Evolutionary conservation across 2,888 invertebrate genomes (phyloP).

Genomic region (Eupelmus urozonus): DNA sequence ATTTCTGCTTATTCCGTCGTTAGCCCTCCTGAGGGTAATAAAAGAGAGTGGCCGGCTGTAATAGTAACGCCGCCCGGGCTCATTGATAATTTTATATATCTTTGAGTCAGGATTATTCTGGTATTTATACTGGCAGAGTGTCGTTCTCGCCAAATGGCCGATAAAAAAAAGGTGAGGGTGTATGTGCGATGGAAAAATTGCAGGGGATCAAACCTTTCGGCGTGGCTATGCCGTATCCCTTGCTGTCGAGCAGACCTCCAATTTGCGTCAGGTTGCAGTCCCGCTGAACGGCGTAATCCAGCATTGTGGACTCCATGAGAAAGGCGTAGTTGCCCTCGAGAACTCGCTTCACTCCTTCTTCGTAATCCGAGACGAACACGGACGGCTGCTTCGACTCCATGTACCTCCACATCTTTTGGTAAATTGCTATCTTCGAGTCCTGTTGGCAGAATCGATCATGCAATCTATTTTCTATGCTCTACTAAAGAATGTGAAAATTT

Average conservation of each 20-base stretch:
- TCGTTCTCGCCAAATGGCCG: neutral
- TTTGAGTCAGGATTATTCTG: neutral
- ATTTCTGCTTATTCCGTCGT: constrained; percentile 5
- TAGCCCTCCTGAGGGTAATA: too few relatives aligned
- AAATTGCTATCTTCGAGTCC: constrained; percentile 94
- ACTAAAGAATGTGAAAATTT: too few relatives aligned
- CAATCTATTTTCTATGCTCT: too few relatives aligned
- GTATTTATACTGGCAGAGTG: neutral
- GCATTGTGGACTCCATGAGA: constrained; percentile 98
- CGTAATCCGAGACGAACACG: constrained; percentile 92
- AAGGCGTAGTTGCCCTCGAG: constrained; percentile 96
- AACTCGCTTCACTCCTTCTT: constrained; percentile 93
- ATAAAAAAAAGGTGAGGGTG: too few relatives aligned
- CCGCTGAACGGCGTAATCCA: constrained; percentile 96
- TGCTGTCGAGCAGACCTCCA: constrained; percentile 90
- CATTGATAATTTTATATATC: too few relatives aligned
- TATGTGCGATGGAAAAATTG: too few relatives aligned
- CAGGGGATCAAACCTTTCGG: constrained; percentile 91
- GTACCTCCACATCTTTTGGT: constrained; percentile 96
- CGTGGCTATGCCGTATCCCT: constrained; percentile 97
- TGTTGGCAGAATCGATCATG: too few relatives aligned
- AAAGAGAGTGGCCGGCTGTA: too few relatives aligned
- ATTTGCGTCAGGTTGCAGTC: constrained; percentile 99
- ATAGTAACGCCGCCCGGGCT: too few relatives aligned
- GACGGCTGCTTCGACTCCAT: constrained; percentile 90